These are phyloP conservation scores for Toxotes jaculatrix DNA, from an alignment of 2,113 vertebrate species.

Conservation along the genomic window DNA sequence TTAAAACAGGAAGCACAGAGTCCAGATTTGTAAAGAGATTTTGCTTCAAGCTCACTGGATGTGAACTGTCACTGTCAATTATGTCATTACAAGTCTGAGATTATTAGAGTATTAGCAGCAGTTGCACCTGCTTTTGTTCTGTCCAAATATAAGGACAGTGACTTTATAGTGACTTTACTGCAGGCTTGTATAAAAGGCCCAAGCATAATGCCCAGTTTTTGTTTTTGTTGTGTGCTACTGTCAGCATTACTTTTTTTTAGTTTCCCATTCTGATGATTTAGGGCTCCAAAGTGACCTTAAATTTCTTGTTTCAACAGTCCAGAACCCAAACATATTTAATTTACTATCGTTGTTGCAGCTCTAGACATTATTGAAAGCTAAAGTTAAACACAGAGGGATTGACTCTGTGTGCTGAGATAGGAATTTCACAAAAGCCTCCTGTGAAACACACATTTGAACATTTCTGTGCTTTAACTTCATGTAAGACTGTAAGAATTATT, in stretches of 20 bases:
- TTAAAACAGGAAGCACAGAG: neutral
- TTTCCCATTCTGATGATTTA: no score
- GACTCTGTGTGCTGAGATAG: neutral
- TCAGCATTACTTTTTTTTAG: neutral
- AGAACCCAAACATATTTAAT: no score
- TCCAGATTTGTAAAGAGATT: constrained; percentile 6
- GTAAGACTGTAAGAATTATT: no score
- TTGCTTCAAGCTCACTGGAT: neutral
- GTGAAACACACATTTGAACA: neutral
- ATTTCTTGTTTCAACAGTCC: no score
- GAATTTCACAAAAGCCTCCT: neutral
- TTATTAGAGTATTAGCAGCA: neutral
- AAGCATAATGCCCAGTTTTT: neutral
- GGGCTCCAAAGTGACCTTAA: no score
- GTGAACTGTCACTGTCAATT: neutral
- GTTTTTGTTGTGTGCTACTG: neutral
- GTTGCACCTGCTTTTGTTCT: neutral
- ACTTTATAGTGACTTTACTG: no score
- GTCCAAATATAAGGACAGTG: neutral
- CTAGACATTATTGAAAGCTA: no score
- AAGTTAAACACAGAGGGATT: no score
- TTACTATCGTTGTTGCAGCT: no score
- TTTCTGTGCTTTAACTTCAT: neutral
- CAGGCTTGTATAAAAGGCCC: neutral
- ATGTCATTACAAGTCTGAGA: neutral